These are phyloP conservation scores for Apodemus agrarius DNA, from an alignment of 2,797 vertebrate species.

Conservation along the genomic window DNA sequence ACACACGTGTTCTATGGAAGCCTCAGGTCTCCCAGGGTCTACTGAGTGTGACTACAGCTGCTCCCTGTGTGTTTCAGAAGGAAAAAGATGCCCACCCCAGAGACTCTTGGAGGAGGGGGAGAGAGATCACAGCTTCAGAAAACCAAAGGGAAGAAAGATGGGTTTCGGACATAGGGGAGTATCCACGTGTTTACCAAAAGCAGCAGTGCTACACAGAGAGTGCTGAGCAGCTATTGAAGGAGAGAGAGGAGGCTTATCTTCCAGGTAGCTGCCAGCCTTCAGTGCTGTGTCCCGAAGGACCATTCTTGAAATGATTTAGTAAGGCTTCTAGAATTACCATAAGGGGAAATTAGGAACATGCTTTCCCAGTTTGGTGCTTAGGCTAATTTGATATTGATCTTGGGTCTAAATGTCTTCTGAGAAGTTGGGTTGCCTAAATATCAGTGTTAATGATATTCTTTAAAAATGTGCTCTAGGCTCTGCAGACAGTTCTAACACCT, in stretches of 20 bases:
- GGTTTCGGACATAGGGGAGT: not conserved
- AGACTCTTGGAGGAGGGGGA: not conserved
- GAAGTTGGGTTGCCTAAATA: conserved; percentile 12
- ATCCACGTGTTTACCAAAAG: not conserved
- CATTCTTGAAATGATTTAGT: not conserved
- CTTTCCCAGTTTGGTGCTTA: conserved; percentile 6
- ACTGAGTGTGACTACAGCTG: not conserved
- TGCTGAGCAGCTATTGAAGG: not conserved
- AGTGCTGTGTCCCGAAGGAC: not conserved
- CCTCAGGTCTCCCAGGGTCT: not conserved
- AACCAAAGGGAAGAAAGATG: not conserved
- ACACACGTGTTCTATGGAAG: not conserved
- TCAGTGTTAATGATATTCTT: conserved; percentile 1
- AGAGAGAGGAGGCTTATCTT: not conserved
- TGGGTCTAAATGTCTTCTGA: not conserved
- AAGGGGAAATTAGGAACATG: not conserved
- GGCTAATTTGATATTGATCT: conserved; percentile 4
- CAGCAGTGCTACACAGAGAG: not conserved
- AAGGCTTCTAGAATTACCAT: not conserved
- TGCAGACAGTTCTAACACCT: not conserved
- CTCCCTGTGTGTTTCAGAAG: not conserved
- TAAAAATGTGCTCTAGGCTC: not conserved
- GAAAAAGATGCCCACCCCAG: not conserved
- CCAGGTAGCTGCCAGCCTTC: not conserved
- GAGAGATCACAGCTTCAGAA: not conserved